phyloP scores from a whole-genome alignment of 2,888 invertebrate genomes.

The Ptilodon capucinus region DNA sequence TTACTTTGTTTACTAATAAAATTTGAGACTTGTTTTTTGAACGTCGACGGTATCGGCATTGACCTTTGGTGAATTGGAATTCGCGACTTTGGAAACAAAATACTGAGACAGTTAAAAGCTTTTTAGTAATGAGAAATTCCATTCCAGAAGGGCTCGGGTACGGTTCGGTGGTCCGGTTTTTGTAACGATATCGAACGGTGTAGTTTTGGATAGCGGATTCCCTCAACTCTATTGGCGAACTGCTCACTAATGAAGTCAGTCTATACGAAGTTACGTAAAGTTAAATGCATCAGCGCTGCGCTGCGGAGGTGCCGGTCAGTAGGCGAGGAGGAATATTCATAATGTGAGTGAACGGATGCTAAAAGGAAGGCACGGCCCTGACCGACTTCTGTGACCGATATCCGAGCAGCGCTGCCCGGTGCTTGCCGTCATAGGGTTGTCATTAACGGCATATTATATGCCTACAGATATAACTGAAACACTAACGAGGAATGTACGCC shows the following conservation, averaged over 20 bases:
- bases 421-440: slow-evolving; percentile 26
- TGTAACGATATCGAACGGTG: neutral
- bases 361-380: slow-evolving; percentile 57
- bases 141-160: neutral
- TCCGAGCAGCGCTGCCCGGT: slow-evolving; percentile 39
- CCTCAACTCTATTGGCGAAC: neutral
- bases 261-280: slow-evolving; percentile 1
- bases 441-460: slow-evolving; percentile 17
- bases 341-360: slow-evolving; percentile 39
- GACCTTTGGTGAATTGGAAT: slow-evolving; percentile 16
- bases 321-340: slow-evolving; percentile 38
- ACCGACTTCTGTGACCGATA: slow-evolving; percentile 67
- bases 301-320: slow-evolving; percentile 21
- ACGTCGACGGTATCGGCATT: slow-evolving; percentile 13
- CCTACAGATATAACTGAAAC: slow-evolving; percentile 2
- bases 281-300: slow-evolving; percentile 32
- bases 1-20: slow-evolving; percentile 45
- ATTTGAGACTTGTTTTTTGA: slow-evolving; percentile 19
- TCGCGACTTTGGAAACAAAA: slow-evolving; percentile 6
- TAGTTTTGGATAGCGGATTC: neutral
- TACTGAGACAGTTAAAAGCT: slow-evolving; percentile 22
- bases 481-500: neutral
- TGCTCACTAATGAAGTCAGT: neutral
- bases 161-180: neutral
- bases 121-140: slow-evolving; percentile 12